Base-by-base conservation (phyloP, 2,888 invertebrate species). In the Teleiodes luculella region DNA sequence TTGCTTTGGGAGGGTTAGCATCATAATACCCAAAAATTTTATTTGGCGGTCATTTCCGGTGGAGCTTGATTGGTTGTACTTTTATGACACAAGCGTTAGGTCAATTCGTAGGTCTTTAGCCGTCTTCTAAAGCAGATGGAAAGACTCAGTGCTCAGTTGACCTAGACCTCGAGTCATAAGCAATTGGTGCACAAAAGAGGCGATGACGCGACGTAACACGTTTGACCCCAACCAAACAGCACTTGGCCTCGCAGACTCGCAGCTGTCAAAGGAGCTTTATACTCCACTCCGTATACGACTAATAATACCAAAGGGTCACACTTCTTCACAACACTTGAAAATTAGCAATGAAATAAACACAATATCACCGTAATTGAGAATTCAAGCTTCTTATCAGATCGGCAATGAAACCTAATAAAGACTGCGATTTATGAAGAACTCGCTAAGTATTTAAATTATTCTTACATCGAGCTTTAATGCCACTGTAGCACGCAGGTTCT, bases 161-260 rank as follows among this genome's bases (percentile, higher is more conserved):
- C 82, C 80, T 70, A 73, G 73, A 76, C 80, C 78, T 74, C 66
- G 54, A 18, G 20, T 36, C 36, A 5, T 66, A 66, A 69, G 74
- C 68, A 77, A 72, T 77, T 70, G 70, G 66, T 67, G 61, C 63
- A 81, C 78, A 82, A 81, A 78, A 73, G 74, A 73, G 70, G 75
- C 69, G 80, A 72, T 74, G 85, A 83, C 78, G 73, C 68, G 72
- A 63, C 69, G 55, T 61, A 66, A 68, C 71, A 67, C 64, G 64
- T 60, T 65, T 78, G 80, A 79, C 79, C 78, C 76, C 65, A 66
- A 65, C 43, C 24, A 43, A 13, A 24, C n/a, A 66, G 13, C 28
- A 31, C 41, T 60, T 57, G 56, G 61, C 53, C 41, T 14, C 31
- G 20, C 50, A 54, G 61, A 47, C 41, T 14, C 31, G 20, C 50